Percentiles rank a stretch among this genome's conserved stretches.
Evolutionary conservation across 2,797 vertebrate species (phyloP).

Genomic region (Neostethus bicornis): DNA sequence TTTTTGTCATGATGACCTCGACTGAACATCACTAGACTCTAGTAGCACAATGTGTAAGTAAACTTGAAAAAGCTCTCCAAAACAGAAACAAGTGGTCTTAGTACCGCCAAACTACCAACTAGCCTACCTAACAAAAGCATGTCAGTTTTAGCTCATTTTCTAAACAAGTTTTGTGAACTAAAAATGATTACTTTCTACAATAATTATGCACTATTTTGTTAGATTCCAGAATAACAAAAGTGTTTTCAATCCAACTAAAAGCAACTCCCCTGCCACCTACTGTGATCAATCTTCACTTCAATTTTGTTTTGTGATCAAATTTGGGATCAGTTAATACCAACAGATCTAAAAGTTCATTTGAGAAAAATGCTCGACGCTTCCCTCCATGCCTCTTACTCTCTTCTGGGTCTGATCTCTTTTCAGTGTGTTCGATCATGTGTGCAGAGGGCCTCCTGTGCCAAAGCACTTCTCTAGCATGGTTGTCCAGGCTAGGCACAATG

Average conservation of each 20-base stretch:
- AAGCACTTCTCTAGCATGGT: conserved; percentile 56
- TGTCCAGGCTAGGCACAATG: conserved; percentile 71
- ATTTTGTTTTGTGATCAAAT: conserved; percentile 37
- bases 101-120: too few species aligned
- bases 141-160: background rate
- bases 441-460: conserved; percentile 74
- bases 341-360: conserved; percentile 55
- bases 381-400: conserved; percentile 65
- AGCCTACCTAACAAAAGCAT: too few species aligned
- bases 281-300: conserved; percentile 12
- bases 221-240: too few species aligned
- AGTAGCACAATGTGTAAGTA: conserved; percentile 3
- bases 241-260: background rate
- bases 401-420: conserved; percentile 83
- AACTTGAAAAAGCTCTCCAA: background rate
- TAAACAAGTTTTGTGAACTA: too few species aligned
- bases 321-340: conserved; percentile 49
- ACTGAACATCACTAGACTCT: too few species aligned
- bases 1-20: too few species aligned
- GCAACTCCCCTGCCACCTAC: background rate
- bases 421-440: conserved; percentile 84
- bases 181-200: too few species aligned
- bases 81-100: background rate
- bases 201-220: too few species aligned
- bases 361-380: conserved; percentile 64